Percentiles rank a stretch among this genome's conserved stretches.
Conservation (phyloP, 1,140 invertebrate genomes). For the Anadara kagoshimensis region DNA sequence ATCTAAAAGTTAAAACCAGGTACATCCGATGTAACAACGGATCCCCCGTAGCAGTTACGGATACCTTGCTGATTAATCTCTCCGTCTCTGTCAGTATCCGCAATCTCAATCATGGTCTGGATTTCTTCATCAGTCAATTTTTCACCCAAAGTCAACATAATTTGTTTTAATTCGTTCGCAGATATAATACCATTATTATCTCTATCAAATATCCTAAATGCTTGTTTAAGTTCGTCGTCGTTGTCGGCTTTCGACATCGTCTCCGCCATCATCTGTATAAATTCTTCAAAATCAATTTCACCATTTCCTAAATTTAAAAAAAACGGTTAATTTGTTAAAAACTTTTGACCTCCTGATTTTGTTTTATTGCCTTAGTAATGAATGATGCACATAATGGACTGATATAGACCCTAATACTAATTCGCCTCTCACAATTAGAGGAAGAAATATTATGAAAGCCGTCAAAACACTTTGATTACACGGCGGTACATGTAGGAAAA, state of each 20-base stretch:
- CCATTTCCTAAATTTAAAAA: constrained; percentile 85
- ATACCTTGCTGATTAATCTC: constrained; percentile 57
- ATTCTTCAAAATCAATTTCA: constrained; percentile 98
- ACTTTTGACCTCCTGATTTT: too few species aligned
- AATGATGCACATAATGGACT: too few species aligned
- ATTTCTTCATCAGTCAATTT: constrained; percentile 91
- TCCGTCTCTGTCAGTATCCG: constrained; percentile 88
- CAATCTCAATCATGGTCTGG: constrained; percentile 94
- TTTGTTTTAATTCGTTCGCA: constrained; percentile 69
- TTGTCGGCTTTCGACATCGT: constrained; percentile 97
- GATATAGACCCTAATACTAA: too few species aligned
- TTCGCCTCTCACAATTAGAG: too few species aligned
- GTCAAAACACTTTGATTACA: too few species aligned
- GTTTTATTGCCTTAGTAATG: too few species aligned
- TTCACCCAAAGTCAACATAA: constrained; percentile 95
- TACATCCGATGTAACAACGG: too few species aligned
- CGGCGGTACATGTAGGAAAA: too few species aligned
- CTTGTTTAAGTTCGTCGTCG: constrained; percentile 98
- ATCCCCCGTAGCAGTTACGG: too few species aligned
- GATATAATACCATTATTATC: constrained; percentile 90
- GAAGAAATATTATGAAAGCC: too few species aligned
- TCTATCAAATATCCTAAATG: constrained; percentile 98
- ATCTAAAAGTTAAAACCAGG: too few species aligned
- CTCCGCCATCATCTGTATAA: constrained; percentile 92
- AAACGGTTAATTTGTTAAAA: too few species aligned